A percentile compares a stretch with the other conserved stretches of the same genome.
Conservation (phyloP, 2,797 vertebrate genomes). For the Champsocephalus esox region DNA sequence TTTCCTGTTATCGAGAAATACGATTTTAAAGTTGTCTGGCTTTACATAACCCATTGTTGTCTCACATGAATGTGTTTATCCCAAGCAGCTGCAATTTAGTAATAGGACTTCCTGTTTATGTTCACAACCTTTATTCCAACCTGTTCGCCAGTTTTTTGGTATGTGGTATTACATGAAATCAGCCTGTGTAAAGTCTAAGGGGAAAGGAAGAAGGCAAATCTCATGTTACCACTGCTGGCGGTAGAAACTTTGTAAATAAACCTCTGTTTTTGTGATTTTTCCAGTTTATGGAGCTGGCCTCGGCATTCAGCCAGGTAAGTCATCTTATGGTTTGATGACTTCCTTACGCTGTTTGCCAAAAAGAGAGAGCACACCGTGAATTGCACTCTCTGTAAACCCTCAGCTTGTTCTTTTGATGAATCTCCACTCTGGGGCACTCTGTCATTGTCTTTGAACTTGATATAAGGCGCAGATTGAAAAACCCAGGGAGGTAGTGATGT, state of each 20-base stretch:
- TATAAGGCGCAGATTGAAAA: constrained; percentile 11
- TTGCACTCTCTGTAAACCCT: not conserved
- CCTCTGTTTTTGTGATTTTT: constrained; percentile 30
- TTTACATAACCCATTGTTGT: not conserved
- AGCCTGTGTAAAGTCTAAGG: not conserved
- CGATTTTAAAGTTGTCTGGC: too few relatives aligned
- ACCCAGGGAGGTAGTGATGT: constrained; percentile 15
- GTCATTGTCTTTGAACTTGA: constrained; percentile 34
- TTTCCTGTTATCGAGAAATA: too few relatives aligned
- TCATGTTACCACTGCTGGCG: not conserved
- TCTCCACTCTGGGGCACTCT: constrained; percentile 30
- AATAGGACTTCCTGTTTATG: not conserved
- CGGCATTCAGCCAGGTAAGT: constrained; percentile 74
- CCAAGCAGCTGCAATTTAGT: too few relatives aligned
- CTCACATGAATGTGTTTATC: too few relatives aligned
- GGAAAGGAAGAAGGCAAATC: not conserved
- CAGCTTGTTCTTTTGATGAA: constrained; percentile 42
- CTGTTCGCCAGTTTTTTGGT: not conserved
- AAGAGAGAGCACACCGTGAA: constrained; percentile 10
- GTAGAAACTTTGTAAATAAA: not conserved
- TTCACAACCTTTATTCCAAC: not conserved
- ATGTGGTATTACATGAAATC: not conserved
- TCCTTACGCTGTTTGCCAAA: not conserved
- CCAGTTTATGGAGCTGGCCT: constrained; percentile 74
- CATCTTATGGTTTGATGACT: not conserved